phyloP scores from a whole-genome alignment of 2,888 invertebrate genomes.

The Xestia rhomboidea region DNA sequence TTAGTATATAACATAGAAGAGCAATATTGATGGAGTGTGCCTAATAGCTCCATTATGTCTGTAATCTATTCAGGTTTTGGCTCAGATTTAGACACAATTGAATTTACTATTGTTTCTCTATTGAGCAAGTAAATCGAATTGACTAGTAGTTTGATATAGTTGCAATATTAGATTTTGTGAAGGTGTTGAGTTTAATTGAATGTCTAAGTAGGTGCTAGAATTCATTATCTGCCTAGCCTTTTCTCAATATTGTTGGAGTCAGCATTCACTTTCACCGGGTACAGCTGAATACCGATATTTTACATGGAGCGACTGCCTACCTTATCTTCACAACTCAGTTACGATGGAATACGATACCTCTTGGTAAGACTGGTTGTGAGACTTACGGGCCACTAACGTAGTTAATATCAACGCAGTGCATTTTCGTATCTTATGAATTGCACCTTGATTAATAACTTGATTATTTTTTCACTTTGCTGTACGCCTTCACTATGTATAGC shows the following conservation, averaged over 20 bases:
- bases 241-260: background rate
- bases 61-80: slow-evolving; percentile 44
- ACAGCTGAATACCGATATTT: background rate
- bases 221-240: background rate
- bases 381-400: background rate
- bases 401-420: no score
- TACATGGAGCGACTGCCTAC: background rate
- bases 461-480: background rate
- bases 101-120: slow-evolving; percentile 34
- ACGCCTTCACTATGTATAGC: background rate
- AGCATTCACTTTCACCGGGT: background rate
- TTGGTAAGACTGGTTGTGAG: background rate
- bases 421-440: no score
- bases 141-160: slow-evolving; percentile 7
- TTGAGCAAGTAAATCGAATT: slow-evolving; percentile 35
- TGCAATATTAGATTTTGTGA: background rate
- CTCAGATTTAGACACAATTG: slow-evolving; percentile 33
- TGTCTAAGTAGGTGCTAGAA: background rate
- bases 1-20: background rate
- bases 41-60: slow-evolving; percentile 48
- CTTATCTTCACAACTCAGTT: background rate
- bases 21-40: slow-evolving; percentile 9
- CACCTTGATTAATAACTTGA: background rate
- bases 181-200: slow-evolving; percentile 14
- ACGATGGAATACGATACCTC: background rate